Evolutionary conservation across 2,888 invertebrate species (phyloP).

Genomic region (Heliconius hortense): DNA sequence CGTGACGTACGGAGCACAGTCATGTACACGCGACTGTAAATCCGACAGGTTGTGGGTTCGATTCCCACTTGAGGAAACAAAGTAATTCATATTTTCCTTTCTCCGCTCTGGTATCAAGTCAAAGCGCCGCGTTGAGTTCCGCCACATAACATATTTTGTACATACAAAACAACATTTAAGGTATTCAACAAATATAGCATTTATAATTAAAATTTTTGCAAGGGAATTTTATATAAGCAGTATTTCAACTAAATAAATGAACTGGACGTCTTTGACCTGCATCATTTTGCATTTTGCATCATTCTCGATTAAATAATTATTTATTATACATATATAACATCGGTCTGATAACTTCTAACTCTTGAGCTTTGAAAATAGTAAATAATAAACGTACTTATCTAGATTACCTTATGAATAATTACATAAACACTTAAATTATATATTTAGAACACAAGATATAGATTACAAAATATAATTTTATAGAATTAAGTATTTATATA

Average conservation of each 20-base stretch:
- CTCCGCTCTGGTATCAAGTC: no score
- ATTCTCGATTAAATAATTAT: slow-evolving; percentile 35
- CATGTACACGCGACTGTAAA: no score
- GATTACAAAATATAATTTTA: not conserved
- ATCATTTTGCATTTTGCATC: slow-evolving; percentile 33
- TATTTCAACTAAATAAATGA: slow-evolving; percentile 23
- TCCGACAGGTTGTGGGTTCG: no score
- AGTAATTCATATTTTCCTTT: no score
- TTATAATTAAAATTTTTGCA: slow-evolving; percentile 16
- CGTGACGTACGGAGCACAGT: no score
- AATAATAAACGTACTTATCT: not conserved
- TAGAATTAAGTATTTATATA: not conserved
- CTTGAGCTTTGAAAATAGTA: not conserved
- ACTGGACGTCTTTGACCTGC: slow-evolving; percentile 39
- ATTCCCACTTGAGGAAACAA: no score
- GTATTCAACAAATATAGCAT: slow-evolving; percentile 16
- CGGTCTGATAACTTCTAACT: no score
- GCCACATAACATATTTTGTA: not conserved
- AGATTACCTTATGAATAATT: slow-evolving; percentile 1
- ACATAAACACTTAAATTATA: slow-evolving; percentile 1
- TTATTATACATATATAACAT: slow-evolving; percentile 16
- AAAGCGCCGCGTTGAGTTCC: no score
- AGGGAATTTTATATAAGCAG: slow-evolving; percentile 1
- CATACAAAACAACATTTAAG: not conserved
- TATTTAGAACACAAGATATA: not conserved